Percentiles rank a stretch among this genome's conserved stretches.
phyloP scores from a whole-genome alignment of 2,797 vertebrate species.

The Hippopotamyrus pictus region DNA sequence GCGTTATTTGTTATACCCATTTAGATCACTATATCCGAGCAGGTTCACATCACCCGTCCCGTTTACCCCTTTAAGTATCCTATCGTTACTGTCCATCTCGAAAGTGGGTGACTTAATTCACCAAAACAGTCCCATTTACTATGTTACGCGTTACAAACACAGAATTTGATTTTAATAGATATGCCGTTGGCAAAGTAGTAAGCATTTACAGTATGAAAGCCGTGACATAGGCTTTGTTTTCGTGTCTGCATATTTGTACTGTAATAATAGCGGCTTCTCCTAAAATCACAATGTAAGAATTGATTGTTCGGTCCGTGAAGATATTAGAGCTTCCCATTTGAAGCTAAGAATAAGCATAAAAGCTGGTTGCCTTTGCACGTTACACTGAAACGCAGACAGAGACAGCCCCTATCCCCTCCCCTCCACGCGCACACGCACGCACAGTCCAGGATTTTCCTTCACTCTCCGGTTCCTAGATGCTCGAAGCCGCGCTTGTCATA shows the following conservation, averaged over 20 bases:
- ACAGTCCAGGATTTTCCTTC: constrained; percentile 44
- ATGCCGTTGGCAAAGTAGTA: not conserved
- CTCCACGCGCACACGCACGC: constrained; percentile 32
- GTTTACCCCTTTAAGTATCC: not conserved
- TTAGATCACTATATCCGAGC: not conserved
- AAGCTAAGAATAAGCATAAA: not conserved
- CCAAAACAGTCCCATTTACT: not conserved
- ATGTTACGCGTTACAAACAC: not conserved
- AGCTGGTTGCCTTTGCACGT: not conserved
- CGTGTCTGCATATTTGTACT: not conserved
- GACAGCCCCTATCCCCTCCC: not conserved
- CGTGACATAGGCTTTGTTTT: not conserved
- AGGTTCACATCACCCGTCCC: not conserved
- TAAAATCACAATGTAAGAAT: not conserved
- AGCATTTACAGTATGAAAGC: not conserved
- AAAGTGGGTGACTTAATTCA: not conserved
- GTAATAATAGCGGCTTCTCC: not conserved
- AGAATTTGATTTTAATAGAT: not conserved
- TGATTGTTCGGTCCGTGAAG: not conserved
- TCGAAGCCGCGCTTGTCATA: constrained; percentile 64
- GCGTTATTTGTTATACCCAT: not conserved
- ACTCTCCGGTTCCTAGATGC: constrained; percentile 64
- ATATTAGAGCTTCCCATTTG: not conserved
- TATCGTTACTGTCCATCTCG: not conserved
- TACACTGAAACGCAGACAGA: not conserved